Evolutionary conservation across 2,888 invertebrate genomes (phyloP).

Genomic region (Chalcis sispes): DNA sequence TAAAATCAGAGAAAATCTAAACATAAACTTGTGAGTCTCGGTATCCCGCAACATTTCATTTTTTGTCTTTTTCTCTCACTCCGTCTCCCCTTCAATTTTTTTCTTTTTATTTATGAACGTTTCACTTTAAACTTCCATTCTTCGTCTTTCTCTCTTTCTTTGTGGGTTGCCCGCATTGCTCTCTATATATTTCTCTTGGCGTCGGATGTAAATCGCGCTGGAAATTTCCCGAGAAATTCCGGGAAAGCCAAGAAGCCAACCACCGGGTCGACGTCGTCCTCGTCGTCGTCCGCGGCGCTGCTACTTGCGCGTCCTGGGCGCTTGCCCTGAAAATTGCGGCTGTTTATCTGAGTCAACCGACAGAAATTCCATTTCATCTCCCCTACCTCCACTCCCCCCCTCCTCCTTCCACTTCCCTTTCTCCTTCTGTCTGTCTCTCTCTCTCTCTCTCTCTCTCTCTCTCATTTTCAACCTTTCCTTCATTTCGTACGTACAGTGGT

Average conservation of each 20-base stretch:
- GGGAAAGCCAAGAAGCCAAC: conserved; percentile 44
- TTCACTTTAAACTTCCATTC: not conserved
- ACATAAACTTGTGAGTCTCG: too few relatives aligned
- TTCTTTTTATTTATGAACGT: not conserved
- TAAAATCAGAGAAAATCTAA: too few relatives aligned
- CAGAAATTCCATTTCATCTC: conserved; percentile 69
- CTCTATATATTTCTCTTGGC: not conserved
- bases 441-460: not conserved
- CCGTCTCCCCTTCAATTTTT: too few relatives aligned
- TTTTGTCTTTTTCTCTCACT: too few relatives aligned
- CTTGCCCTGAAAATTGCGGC: conserved; percentile 65
- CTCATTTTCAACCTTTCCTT: too few relatives aligned
- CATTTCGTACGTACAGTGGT: too few relatives aligned
- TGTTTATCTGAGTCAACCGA: conserved; percentile 69
- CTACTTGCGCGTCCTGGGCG: conserved; percentile 46
- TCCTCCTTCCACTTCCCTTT: not conserved
- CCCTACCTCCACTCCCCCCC: conserved; percentile 25
- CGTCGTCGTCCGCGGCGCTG: conserved; percentile 40
- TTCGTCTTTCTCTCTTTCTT: not conserved
- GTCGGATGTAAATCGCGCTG: conserved; percentile 62
- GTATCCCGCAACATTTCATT: too few relatives aligned
- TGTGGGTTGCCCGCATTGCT: not conserved
- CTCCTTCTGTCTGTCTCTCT: not conserved
- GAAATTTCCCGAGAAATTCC: conserved; percentile 59
- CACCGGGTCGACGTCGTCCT: conserved; percentile 12